phyloP scores from a whole-genome alignment of 2,113 vertebrate genomes.

The Epinephelus moara region DNA sequence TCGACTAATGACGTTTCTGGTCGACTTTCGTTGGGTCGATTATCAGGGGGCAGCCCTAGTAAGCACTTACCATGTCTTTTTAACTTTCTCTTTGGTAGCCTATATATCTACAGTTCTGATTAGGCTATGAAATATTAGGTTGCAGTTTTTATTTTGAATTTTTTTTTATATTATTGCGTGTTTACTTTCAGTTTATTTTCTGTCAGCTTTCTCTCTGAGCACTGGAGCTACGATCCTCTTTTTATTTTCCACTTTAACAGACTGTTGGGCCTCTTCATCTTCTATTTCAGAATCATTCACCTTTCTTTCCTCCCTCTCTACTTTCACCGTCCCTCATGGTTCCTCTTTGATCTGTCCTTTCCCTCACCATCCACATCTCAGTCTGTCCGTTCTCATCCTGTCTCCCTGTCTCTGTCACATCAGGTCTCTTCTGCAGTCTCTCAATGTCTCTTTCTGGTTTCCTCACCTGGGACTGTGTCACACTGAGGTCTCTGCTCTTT shows the following conservation, averaged over 20 bases:
- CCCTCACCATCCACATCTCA: constrained; percentile 21
- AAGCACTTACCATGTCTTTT: neutral
- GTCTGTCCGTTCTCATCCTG: constrained; percentile 22
- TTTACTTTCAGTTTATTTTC: neutral
- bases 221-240: neutral
- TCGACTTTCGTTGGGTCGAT: too few relatives aligned
- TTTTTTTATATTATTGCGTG: neutral
- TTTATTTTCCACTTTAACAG: neutral
- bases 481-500: constrained; percentile 47
- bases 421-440: constrained; percentile 45
- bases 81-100: neutral
- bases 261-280: constrained; percentile 2
- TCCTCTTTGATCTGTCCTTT: constrained; percentile 34
- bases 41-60: neutral
- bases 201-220: neutral
- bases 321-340: neutral
- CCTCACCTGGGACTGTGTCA: constrained; percentile 48
- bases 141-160: too few relatives aligned
- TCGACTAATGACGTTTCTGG: too few relatives aligned
- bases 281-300: constrained; percentile 8
- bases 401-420: constrained; percentile 50
- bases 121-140: neutral
- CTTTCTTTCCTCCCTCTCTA: neutral
- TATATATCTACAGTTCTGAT: neutral
- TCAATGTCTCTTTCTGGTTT: constrained; percentile 43